phyloP scores from a whole-genome alignment of 2,797 vertebrate genomes.

The Hippocampus kuda region DNA sequence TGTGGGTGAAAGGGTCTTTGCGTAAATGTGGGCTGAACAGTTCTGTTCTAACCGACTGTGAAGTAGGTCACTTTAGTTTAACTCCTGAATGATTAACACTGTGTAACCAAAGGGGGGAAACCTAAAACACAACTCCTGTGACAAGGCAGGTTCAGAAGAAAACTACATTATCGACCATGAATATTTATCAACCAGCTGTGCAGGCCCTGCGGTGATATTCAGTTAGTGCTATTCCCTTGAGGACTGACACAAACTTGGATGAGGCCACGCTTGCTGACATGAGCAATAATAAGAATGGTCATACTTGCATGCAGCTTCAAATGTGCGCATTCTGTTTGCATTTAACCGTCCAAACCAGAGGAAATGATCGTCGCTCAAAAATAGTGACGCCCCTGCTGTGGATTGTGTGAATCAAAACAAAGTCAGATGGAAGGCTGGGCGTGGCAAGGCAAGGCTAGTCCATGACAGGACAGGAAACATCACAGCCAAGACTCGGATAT shows the following conservation, averaged over 20 bases:
- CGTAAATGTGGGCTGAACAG: background rate
- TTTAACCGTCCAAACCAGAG: background rate
- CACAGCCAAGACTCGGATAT: too few species aligned
- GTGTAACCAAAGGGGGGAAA: background rate
- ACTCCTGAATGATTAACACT: background rate
- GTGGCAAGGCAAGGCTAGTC: too few species aligned
- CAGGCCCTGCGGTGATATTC: background rate
- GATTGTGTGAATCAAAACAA: background rate
- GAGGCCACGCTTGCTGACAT: background rate
- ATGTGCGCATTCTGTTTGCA: background rate
- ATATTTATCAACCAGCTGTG: background rate
- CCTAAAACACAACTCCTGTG: background rate
- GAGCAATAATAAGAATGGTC: background rate
- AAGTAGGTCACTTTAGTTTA: constrained; percentile 1
- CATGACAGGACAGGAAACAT: too few species aligned
- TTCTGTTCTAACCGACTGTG: background rate
- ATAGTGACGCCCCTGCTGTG: background rate
- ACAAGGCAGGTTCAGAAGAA: background rate
- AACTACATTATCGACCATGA: background rate
- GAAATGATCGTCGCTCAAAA: too few species aligned
- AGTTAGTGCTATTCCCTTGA: background rate
- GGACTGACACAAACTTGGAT: background rate
- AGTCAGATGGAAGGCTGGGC: too few species aligned
- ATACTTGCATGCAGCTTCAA: background rate
- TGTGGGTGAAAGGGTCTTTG: background rate